Conservation (phyloP, 2,113 vertebrate genomes). For the Chaetodon auriga region DNA sequence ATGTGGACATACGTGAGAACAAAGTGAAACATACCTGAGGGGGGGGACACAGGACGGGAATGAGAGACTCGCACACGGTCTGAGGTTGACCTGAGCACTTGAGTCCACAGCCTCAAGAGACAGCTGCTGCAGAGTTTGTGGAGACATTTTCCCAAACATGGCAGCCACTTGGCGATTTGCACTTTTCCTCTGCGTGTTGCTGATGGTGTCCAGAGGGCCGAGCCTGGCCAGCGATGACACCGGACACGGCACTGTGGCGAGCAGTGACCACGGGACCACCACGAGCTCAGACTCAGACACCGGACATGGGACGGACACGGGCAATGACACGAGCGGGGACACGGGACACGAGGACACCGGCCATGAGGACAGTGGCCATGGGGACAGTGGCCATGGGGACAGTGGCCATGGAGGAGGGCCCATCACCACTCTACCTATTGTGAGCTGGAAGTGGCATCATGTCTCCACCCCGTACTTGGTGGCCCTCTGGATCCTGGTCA, state of each 20-base stretch:
- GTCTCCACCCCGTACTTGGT: constrained; percentile 80
- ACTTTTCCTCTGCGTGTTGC: constrained; percentile 51
- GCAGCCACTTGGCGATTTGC: constrained; percentile 4
- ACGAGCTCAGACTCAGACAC: rapidly evolving
- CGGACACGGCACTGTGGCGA: background rate
- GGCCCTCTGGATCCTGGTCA: constrained; percentile 83
- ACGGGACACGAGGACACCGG: background rate
- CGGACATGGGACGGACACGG: background rate
- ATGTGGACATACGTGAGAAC: constrained; percentile 9
- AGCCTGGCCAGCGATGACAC: background rate
- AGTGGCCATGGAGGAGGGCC: constrained; percentile 5
- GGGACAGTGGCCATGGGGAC: rapidly evolving
- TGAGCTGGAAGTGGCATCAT: constrained; percentile 84
- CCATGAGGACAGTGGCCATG: background rate
- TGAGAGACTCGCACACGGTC: constrained; percentile 1
- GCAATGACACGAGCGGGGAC: background rate
- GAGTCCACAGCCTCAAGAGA: background rate
- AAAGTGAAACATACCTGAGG: constrained; percentile 37
- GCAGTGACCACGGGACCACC: rapidly evolving
- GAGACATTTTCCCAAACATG: constrained; percentile 44
- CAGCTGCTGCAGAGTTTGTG: constrained; percentile 5
- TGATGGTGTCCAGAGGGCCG: constrained; percentile 34
- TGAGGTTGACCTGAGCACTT: constrained; percentile 11
- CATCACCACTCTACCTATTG: constrained; percentile 82
- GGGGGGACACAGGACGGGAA: background rate